Evolutionary conservation across 2,113 vertebrate genomes (phyloP).

Genomic region (Neodon shergylaensis): DNA sequence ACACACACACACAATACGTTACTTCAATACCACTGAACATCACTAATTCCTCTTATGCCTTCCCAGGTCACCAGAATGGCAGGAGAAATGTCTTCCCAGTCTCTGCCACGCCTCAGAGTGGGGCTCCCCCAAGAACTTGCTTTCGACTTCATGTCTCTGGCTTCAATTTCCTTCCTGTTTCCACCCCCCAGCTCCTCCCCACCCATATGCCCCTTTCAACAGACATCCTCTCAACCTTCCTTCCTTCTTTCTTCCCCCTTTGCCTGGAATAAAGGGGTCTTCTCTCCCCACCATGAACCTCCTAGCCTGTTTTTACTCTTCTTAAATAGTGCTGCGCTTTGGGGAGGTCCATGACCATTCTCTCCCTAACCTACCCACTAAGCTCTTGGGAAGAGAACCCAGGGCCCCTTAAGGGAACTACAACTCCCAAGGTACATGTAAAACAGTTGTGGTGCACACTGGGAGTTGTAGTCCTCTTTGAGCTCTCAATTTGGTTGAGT

Average conservation of each 20-base stretch:
- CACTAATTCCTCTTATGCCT: conserved; percentile 28
- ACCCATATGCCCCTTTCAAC: conserved; percentile 81
- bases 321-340: neutral
- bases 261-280: conserved; percentile 69
- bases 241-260: conserved; percentile 75
- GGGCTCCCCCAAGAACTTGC: conserved; percentile 76
- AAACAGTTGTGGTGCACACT: conserved; percentile 64
- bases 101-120: conserved; percentile 60
- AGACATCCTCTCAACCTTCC: conserved; percentile 82
- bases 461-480: conserved; percentile 79
- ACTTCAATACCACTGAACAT: neutral
- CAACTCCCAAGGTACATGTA: conserved; percentile 74
- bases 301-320: neutral
- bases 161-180: conserved; percentile 83
- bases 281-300: neutral
- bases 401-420: conserved; percentile 70
- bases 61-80: conserved; percentile 20
- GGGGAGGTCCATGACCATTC: neutral
- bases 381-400: conserved; percentile 6
- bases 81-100: conserved; percentile 65
- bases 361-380: neutral
- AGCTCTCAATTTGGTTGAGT: conserved; percentile 28
- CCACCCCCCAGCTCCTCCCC: conserved; percentile 75
- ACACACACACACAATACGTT: neutral
- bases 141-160: conserved; percentile 80